Evolutionary conservation across 1,140 invertebrate genomes (phyloP).

Genomic region (Drosophila pandora): DNA sequence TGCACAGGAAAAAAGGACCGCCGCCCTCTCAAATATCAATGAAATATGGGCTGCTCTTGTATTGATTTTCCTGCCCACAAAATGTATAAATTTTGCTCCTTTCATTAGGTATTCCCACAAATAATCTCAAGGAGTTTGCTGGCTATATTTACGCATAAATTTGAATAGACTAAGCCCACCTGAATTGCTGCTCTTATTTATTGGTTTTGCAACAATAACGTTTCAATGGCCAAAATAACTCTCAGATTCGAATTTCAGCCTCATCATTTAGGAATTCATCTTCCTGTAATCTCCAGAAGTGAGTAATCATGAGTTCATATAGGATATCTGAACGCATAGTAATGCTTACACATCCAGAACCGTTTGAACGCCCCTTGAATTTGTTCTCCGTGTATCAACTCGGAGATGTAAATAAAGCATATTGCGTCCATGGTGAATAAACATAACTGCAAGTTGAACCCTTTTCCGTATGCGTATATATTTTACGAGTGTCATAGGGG

Average conservation of each 20-base stretch:
- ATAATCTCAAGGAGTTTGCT: neutral
- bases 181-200: constrained; percentile 1
- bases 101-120: constrained; percentile 1
- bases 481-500: constrained; percentile 68
- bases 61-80: neutral
- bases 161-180: constrained; percentile 3
- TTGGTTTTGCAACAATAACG: neutral
- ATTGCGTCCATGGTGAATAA: constrained; percentile 31
- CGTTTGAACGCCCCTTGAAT: neutral
- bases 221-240: neutral
- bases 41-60: neutral
- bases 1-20: constrained; percentile 2
- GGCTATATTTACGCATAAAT: constrained; percentile 3
- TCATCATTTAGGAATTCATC: neutral
- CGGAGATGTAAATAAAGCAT: constrained; percentile 17
- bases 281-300: neutral
- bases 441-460: constrained; percentile 33
- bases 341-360: neutral
- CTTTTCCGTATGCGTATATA: constrained; percentile 32
- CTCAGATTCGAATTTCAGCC: neutral
- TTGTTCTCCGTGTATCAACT: neutral
- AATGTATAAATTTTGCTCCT: neutral
- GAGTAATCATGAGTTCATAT: too few relatives aligned
- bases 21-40: neutral
- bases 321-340: too few relatives aligned